Base-by-base conservation (phyloP, 2,797 vertebrate species). In the Clarias pachynema region DNA sequence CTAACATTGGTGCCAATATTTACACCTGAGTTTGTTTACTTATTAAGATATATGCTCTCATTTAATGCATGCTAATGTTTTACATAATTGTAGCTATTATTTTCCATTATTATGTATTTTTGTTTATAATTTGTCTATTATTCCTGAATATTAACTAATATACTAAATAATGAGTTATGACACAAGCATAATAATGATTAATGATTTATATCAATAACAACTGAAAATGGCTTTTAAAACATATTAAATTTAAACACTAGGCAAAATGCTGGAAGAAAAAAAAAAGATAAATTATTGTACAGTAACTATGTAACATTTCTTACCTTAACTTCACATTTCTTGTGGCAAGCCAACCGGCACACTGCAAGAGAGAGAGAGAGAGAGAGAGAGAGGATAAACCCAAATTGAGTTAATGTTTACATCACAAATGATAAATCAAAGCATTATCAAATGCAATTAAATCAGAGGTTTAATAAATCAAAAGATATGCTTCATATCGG, bases 291-390 rank as follows among this genome's bases (percentile, higher is more conserved):
- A 34, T 22, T 1, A 74, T 8, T 77, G 2, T 44, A 65, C 26
- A 65, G 15, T 70, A 81, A 81, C 79, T 24, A 86, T 63, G 57
- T 44, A 44, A 22, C 5, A 85, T 84, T 5, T 92, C 97, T 96
- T 97, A 98, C 97, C 97, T 98, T 97, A 87, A 94, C 95, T 94
- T 97, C 97, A 93, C 97, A 98, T 95, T 97, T 97, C 95, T 96
- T 96, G 95, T 98, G 97, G 94, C 97, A 98, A 81, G 95, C 94
- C 91, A 96, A 92, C 73, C 96, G 96, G 92, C 97, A 98, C 90
- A 97, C 97, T 98, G 86, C 81, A 84, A 40, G 81, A 75, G 5
- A 84, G 88, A 91, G 87, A 84, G 87, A 62, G 82, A 20, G 34
- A 69, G 18, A n/a, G 53, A 77, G 56, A 62, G 34, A 79, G 12